Base-by-base conservation (phyloP, 2,888 invertebrate species). In the Leptothorax acervorum region DNA sequence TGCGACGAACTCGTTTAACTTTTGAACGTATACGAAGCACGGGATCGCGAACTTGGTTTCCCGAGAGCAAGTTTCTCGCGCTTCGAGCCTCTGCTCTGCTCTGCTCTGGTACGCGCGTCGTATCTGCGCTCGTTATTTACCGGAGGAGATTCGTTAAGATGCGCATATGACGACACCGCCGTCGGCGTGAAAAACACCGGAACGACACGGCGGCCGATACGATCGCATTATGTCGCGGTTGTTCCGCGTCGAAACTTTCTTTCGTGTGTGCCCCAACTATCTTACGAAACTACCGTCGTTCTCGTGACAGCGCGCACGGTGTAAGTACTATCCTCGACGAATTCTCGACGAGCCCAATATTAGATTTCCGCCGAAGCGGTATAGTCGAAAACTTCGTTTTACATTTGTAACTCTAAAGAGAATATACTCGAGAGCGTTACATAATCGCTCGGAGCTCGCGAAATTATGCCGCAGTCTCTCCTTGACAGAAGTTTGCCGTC, bases 1-100 rank as follows among this genome's bases (percentile, higher is more conserved):
- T 73, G 42, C 53, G 53, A 42, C 78, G 42, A 78, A 78, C 78
- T 78, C 71, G 63, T 83, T 84, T 65, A 79, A 74, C 73, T 57
- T 71, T 71, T 74, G 28, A 39, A 81, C 79, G 79, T 79, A 60
- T 18, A 35, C 18, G 45, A 35, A 68, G 70, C 23, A 28, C 4
- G 42, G 68, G 42, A 78, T 79, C 79, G 79, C 48, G 79, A 79
- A 79, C 79, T 79, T 71, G 60, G 57, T 70, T 70, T 23, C 12
- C 71, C 23, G 23, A 23, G 48, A 35, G 11, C 48, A 71, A 79
- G 71, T 79, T 79, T 60, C 45, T 71, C 48, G 35, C 39, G 45
- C 57, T 48, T 60, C 15, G 51, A 23, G 12, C 1, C 45, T 35
- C 35, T 35, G 4, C 35, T 35, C 35, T n/a, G 4, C 35, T 35